A percentile compares a stretch with the other conserved stretches of the same genome.
These are phyloP conservation scores for Nasonia giraulti DNA, from an alignment of 1,140 invertebrate genomes.

Conservation along the genomic window DNA sequence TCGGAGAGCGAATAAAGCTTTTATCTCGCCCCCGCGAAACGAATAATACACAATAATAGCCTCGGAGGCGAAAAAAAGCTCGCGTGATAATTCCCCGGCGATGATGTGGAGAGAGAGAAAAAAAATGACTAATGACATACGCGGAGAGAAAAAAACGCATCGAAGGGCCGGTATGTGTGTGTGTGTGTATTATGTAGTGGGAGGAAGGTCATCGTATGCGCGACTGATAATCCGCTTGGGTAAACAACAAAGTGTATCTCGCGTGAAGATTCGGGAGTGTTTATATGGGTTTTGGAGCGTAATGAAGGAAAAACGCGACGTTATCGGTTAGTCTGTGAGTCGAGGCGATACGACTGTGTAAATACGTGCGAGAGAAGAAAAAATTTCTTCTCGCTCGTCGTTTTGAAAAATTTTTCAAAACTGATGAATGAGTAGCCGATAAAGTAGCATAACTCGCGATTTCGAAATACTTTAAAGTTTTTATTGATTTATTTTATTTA, in stretches of 20 bases:
- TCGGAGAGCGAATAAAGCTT: background rate
- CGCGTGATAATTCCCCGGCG: background rate
- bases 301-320: background rate
- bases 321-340: background rate
- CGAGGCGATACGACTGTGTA: no score
- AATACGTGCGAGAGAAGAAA: no score
- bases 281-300: background rate
- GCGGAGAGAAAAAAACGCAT: background rate
- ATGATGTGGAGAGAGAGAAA: background rate
- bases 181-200: background rate
- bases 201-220: background rate
- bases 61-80: background rate
- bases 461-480: no score
- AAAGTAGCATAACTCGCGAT: no score
- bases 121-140: background rate
- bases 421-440: no score
- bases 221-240: background rate
- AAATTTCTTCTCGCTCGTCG: no score
- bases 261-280: background rate
- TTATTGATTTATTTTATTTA: no score
- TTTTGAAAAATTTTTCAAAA: no score
- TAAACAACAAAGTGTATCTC: background rate
- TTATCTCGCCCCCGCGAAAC: background rate
- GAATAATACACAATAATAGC: background rate
- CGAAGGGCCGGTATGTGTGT: background rate